A percentile compares a stretch with the other conserved stretches of the same genome.
These are phyloP conservation scores for Amblyopsis rosae DNA, from an alignment of 2,113 vertebrate species.

Conservation along the genomic window DNA sequence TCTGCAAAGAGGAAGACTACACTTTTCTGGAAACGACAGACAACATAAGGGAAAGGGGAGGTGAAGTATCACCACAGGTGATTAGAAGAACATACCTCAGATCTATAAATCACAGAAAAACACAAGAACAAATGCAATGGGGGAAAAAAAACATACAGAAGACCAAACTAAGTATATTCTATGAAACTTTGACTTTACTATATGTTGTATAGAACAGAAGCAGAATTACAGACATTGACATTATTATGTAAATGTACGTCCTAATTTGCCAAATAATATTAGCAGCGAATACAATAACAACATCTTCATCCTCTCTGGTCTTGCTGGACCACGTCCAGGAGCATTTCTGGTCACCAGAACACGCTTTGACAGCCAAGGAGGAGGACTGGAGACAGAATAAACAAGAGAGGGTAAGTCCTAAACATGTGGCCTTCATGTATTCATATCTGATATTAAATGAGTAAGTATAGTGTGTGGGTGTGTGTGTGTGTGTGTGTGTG, in stretches of 20 bases:
- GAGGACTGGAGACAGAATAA: constrained; percentile 25
- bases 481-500: constrained; percentile 1
- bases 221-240: too few relatives aligned
- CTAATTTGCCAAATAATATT: too few relatives aligned
- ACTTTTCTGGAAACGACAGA: constrained; percentile 54
- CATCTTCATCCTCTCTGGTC: neutral
- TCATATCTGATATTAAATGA: neutral
- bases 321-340: neutral
- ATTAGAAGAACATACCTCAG: neutral
- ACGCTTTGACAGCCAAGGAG: neutral
- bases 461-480: neutral
- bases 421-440: neutral
- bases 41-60: neutral
- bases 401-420: constrained; percentile 61
- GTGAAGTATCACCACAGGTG: neutral
- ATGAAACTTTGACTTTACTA: too few relatives aligned
- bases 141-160: neutral
- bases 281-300: neutral
- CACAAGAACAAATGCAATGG: neutral
- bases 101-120: neutral
- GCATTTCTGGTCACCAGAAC: neutral
- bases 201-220: too few relatives aligned
- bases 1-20: constrained; percentile 78
- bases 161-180: too few relatives aligned
- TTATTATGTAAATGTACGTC: too few relatives aligned